Conservation (phyloP, 1,140 invertebrate species). For the Drosophila trapezifrons region DNA sequence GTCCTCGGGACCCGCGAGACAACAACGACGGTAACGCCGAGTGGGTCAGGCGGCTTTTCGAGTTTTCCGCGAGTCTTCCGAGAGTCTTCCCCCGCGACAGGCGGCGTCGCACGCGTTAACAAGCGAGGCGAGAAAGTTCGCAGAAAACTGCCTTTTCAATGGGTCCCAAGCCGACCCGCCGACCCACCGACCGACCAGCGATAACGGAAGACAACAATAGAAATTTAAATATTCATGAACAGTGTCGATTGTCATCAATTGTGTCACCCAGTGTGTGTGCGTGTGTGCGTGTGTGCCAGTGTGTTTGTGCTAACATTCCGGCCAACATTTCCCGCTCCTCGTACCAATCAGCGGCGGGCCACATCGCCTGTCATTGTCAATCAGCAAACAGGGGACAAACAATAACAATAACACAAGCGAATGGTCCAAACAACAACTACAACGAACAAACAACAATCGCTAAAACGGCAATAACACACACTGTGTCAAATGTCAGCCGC, state of each 20-base stretch:
- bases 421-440: conserved; percentile 3
- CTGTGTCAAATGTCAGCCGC: conserved; percentile 64
- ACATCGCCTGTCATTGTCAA: conserved; percentile 35
- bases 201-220: conserved; percentile 58
- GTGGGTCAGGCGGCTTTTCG: conserved; percentile 10
- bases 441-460: conserved; percentile 7
- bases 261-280: conserved; percentile 20
- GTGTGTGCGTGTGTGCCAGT: neutral
- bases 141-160: conserved; percentile 15
- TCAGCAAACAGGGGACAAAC: conserved; percentile 39
- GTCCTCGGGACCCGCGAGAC: conserved; percentile 15
- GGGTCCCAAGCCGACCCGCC: too few relatives aligned
- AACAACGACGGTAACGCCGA: conserved; percentile 20
- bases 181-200: conserved; percentile 15
- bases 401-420: conserved; percentile 26
- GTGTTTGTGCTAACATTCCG: conserved; percentile 23
- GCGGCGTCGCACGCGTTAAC: conserved; percentile 34
- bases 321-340: conserved; percentile 29
- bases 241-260: conserved; percentile 61
- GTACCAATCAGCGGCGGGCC: conserved; percentile 24
- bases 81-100: neutral
- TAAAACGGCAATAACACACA: conserved; percentile 35
- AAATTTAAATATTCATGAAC: conserved; percentile 77
- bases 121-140: conserved; percentile 15
- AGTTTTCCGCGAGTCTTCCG: conserved; percentile 5